Evolutionary conservation across 2,888 invertebrate species (phyloP).

Genomic region (Erynnis tages): DNA sequence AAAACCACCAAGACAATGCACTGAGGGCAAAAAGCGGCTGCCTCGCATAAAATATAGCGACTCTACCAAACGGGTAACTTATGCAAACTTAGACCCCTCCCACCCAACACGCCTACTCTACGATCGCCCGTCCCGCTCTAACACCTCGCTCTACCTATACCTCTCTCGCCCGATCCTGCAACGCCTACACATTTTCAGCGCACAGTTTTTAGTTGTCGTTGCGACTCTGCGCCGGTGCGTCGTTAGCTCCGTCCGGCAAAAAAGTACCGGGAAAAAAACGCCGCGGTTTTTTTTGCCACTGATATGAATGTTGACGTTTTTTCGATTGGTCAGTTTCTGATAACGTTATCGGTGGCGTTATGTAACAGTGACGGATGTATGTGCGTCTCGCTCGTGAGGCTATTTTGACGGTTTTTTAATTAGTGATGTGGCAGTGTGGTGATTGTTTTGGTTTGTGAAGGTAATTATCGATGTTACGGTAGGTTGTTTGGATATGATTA

Average conservation of each 20-base stretch:
- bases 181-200: conserved; percentile 71
- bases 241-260: conserved; percentile 32
- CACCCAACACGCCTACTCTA: conserved; percentile 59
- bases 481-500: background rate
- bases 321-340: conserved; percentile 31
- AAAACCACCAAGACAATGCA: conserved; percentile 73
- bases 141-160: conserved; percentile 36
- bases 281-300: conserved; percentile 32
- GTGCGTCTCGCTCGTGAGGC: conserved; percentile 40
- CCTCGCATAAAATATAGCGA: conserved; percentile 60
- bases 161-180: conserved; percentile 53
- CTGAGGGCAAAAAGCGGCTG: conserved; percentile 57
- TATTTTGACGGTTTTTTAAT: conserved; percentile 45
- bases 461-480: conserved; percentile 40
- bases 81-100: conserved; percentile 72
- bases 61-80: conserved; percentile 43
- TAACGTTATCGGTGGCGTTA: conserved; percentile 42
- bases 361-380: conserved; percentile 40
- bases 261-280: conserved; percentile 43
- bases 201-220: conserved; percentile 73
- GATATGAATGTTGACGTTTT: conserved; percentile 39
- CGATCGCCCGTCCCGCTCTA: conserved; percentile 45
- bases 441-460: conserved; percentile 46
- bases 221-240: conserved; percentile 54
- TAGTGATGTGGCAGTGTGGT: conserved; percentile 50